Conservation (phyloP, 1,140 invertebrate species). For the Drosophila erecta region DNA sequence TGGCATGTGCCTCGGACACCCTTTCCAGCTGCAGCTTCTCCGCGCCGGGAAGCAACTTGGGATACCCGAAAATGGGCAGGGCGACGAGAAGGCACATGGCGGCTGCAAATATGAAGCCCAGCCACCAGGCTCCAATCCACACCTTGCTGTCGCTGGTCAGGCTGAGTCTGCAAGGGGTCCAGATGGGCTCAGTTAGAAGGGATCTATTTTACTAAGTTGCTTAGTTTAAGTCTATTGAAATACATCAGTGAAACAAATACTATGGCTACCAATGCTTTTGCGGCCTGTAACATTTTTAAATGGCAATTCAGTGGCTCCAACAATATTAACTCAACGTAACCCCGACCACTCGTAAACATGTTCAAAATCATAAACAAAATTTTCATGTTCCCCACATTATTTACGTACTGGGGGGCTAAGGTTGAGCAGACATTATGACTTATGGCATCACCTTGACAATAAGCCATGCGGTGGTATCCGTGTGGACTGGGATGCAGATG, state of each 20-base stretch:
- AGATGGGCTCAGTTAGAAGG: background rate
- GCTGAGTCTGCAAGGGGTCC: constrained; percentile 86
- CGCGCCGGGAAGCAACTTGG: constrained; percentile 89
- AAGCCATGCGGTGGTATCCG: constrained; percentile 65
- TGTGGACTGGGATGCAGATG: constrained; percentile 21
- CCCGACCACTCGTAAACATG: constrained; percentile 32
- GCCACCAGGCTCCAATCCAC: constrained; percentile 95
- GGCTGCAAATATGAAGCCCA: constrained; percentile 90
- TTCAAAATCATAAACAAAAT: constrained; percentile 67
- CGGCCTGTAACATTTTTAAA: constrained; percentile 10
- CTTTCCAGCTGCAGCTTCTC: constrained; percentile 88
- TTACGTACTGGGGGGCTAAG: constrained; percentile 35
- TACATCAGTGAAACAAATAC: no score
- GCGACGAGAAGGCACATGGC: constrained; percentile 88
- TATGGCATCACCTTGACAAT: constrained; percentile 81
- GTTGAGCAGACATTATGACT: constrained; percentile 56
- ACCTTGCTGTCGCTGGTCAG: constrained; percentile 89
- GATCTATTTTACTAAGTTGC: background rate
- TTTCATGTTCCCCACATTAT: constrained; percentile 60
- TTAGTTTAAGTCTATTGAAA: no score
- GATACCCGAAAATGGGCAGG: constrained; percentile 90
- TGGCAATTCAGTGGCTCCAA: constrained; percentile 21
- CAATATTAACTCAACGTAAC: background rate
- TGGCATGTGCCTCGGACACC: constrained; percentile 89
- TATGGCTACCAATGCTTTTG: no score